A percentile compares a stretch with the other conserved stretches of the same genome.
phyloP scores from a whole-genome alignment of 1,140 invertebrate genomes.

The Rhyacophila brunnea region DNA sequence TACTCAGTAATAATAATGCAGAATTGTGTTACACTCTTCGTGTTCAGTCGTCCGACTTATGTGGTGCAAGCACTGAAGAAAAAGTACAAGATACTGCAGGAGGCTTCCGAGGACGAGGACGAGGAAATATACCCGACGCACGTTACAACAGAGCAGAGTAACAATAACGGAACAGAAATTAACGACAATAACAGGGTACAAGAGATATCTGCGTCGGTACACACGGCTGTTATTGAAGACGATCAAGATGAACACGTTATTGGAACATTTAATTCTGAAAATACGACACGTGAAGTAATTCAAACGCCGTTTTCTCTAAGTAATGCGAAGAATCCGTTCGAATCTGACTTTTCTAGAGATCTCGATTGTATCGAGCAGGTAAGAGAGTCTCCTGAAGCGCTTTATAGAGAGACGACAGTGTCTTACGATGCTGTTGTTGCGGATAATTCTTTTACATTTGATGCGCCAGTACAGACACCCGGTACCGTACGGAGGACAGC shows the following conservation, averaged over 20 bases:
- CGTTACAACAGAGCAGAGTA: background rate
- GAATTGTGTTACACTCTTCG: slow-evolving; percentile 46
- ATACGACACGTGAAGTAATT: slow-evolving; percentile 45
- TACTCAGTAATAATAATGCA: slow-evolving; percentile 50
- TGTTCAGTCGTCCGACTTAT: slow-evolving; percentile 47
- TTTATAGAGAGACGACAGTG: slow-evolving; percentile 51
- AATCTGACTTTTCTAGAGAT: slow-evolving; percentile 32
- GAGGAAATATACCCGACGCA: slow-evolving; percentile 47
- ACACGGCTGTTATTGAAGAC: slow-evolving; percentile 24
- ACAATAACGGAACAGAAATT: background rate
- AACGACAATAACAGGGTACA: slow-evolving; percentile 10
- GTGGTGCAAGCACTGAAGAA: slow-evolving; percentile 46
- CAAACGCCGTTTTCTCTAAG: slow-evolving; percentile 38
- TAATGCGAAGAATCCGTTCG: slow-evolving; percentile 12
- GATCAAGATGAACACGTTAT: slow-evolving; percentile 48
- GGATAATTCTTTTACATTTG: slow-evolving; percentile 40
- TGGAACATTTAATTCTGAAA: slow-evolving; percentile 46
- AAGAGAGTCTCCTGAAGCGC: slow-evolving; percentile 41
- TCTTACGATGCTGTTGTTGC: slow-evolving; percentile 38
- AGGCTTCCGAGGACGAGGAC: slow-evolving; percentile 50
- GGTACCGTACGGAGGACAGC: slow-evolving; percentile 47
- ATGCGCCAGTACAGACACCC: background rate
- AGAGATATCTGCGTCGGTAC: background rate
- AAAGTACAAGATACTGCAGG: slow-evolving; percentile 49
- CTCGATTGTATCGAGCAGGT: slow-evolving; percentile 43